Percentiles rank a stretch among this genome's conserved stretches.
Conservation (phyloP, 2,113 vertebrate genomes). For the Triplophysa dalaica region DNA sequence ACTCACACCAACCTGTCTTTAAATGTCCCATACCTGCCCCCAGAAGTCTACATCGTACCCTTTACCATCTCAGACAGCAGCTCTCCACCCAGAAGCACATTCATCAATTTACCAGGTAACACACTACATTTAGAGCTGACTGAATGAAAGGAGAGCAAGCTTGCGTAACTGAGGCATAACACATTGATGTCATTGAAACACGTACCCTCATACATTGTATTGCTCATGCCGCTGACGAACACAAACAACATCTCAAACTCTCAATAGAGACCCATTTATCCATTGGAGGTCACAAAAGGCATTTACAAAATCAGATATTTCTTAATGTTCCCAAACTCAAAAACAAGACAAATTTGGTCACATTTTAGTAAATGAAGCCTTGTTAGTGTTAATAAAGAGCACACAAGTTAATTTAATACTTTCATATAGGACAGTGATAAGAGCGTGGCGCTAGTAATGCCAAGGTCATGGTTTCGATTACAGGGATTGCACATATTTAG, state of each 20-base stretch:
- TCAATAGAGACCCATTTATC: slow-evolving; percentile 13
- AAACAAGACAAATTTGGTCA: neutral
- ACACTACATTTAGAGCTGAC: neutral
- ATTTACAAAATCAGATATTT: slow-evolving; percentile 16
- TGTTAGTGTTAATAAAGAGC: neutral
- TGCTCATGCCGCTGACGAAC: slow-evolving; percentile 11
- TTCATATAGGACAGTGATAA: no score
- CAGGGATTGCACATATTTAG: no score
- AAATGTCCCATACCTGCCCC: slow-evolving; percentile 77
- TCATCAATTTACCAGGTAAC: slow-evolving; percentile 78
- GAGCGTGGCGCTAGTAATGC: no score
- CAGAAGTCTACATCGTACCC: slow-evolving; percentile 75
- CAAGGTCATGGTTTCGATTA: no score
- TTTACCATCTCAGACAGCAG: slow-evolving; percentile 78
- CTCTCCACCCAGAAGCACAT: slow-evolving; percentile 72
- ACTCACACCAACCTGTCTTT: slow-evolving; percentile 80
- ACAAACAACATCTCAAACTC: neutral
- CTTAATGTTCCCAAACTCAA: neutral
- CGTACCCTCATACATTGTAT: slow-evolving; percentile 5
- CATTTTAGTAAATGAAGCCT: neutral
- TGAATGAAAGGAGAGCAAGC: neutral
- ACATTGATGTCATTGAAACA: neutral
- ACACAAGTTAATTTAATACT: neutral
- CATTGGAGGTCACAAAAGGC: slow-evolving; percentile 10
- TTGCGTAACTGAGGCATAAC: neutral